Evolutionary conservation across 1,140 invertebrate genomes (phyloP).

Genomic region (Drosophila pallidifrons): DNA sequence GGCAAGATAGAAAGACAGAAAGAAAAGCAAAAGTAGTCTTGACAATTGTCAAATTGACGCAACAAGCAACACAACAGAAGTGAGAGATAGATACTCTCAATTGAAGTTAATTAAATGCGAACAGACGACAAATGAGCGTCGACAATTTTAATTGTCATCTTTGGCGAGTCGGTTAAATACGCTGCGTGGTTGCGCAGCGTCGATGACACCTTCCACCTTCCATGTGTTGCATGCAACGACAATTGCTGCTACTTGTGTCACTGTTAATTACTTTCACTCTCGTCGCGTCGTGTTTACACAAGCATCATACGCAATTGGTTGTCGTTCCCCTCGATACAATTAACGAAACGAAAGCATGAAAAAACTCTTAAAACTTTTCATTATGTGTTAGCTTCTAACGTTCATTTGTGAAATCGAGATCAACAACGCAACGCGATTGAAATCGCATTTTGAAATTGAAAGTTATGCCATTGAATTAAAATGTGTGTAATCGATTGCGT

Average conservation of each 20-base stretch:
- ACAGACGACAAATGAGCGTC: constrained; percentile 36
- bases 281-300: constrained; percentile 25
- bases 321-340: constrained; percentile 23
- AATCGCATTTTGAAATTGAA: constrained; percentile 57
- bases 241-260: constrained; percentile 23
- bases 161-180: constrained; percentile 32
- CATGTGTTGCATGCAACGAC: not conserved
- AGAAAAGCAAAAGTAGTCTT: constrained; percentile 51
- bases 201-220: constrained; percentile 24
- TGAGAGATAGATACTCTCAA: constrained; percentile 19
- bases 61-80: constrained; percentile 33
- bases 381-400: constrained; percentile 36
- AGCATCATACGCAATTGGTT: constrained; percentile 68
- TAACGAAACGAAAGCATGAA: constrained; percentile 55
- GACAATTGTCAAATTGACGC: constrained; percentile 80
- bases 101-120: constrained; percentile 77
- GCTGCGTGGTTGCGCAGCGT: constrained; percentile 1
- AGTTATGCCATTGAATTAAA: constrained; percentile 46
- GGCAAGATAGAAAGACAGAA: not conserved
- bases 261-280: constrained; percentile 77
- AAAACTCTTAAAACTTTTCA: constrained; percentile 11
- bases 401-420: constrained; percentile 32
- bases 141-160: constrained; percentile 60
- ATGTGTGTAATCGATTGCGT: constrained; percentile 49
- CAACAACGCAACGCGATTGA: constrained; percentile 10